Evolutionary conservation across 1,140 invertebrate genomes (phyloP).

Genomic region (Elysia chlorotica): DNA sequence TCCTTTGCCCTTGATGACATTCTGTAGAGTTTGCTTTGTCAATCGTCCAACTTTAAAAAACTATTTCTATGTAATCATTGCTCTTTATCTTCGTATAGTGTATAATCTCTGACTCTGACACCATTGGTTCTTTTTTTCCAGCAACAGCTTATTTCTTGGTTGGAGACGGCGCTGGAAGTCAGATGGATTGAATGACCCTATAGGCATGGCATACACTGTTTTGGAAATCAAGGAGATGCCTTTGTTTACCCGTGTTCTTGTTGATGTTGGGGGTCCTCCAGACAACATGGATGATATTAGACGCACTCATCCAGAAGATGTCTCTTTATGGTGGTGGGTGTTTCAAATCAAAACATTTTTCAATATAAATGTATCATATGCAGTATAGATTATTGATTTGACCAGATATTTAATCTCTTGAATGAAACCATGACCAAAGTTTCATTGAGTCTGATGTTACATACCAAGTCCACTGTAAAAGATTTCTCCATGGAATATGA

Average conservation of each 20-base stretch:
- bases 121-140: constrained; percentile 15
- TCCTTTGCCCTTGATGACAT: constrained; percentile 84
- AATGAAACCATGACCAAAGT: too few relatives aligned
- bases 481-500: too few relatives aligned
- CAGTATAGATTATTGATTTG: too few relatives aligned
- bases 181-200: constrained; percentile 56
- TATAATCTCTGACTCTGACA: not conserved
- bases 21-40: constrained; percentile 61
- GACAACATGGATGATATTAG: constrained; percentile 13
- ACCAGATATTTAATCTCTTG: too few relatives aligned
- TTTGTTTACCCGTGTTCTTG: constrained; percentile 63
- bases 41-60: constrained; percentile 36
- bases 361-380: too few relatives aligned
- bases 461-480: too few relatives aligned
- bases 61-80: not conserved
- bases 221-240: constrained; percentile 42
- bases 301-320: constrained; percentile 14
- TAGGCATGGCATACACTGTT: constrained; percentile 63
- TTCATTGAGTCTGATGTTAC: too few relatives aligned
- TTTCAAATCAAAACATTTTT: not conserved
- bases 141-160: constrained; percentile 44
- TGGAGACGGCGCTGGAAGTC: constrained; percentile 46
- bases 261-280: constrained; percentile 59
- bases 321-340: constrained; percentile 29
- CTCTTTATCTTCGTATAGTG: not conserved